Conservation (phyloP, 2,113 vertebrate species). For the Odobenus rosmarus region DNA sequence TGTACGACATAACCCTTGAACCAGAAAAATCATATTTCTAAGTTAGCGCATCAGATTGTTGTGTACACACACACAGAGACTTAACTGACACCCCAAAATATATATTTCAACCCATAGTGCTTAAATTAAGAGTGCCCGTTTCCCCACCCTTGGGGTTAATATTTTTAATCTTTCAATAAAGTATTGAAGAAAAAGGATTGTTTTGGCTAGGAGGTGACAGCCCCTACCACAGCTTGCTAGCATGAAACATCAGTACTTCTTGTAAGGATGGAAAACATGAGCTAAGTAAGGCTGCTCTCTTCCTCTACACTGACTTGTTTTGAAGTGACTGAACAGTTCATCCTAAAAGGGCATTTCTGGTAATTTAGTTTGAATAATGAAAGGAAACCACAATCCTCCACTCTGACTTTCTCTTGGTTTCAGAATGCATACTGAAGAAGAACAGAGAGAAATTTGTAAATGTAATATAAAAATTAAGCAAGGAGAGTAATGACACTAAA, state of each 20-base stretch:
- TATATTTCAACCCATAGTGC: neutral
- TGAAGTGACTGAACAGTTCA: constrained; percentile 30
- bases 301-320: neutral
- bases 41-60: neutral
- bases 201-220: neutral
- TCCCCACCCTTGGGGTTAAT: neutral
- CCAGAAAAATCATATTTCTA: neutral
- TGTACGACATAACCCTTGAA: neutral
- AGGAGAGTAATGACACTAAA: neutral
- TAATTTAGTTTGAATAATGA: constrained; percentile 37
- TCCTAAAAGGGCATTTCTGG: constrained; percentile 20
- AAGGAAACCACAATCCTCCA: constrained; percentile 12
- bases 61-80: neutral
- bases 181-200: neutral
- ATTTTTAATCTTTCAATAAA: neutral
- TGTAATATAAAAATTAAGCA: neutral
- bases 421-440: neutral
- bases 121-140: neutral
- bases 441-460: neutral
- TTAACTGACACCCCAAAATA: neutral
- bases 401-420: neutral
- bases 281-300: neutral
- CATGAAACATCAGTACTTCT: neutral
- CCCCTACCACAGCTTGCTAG: neutral
- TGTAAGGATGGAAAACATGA: neutral